Base-by-base conservation (phyloP, 2,888 invertebrate genomes). In the Coelogynopora nodosa region DNA sequence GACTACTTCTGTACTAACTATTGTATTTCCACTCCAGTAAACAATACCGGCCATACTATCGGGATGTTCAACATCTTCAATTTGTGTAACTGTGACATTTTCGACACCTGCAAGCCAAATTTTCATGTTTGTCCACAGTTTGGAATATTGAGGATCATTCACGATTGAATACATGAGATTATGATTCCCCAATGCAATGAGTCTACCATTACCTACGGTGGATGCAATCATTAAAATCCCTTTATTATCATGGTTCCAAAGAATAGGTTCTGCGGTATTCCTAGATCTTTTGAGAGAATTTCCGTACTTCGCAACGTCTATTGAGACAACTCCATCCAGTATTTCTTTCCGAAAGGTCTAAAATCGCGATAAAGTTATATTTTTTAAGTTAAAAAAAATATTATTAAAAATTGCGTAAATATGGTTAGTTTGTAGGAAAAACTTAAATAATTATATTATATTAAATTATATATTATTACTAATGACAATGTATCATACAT, bases 261-360 rank as follows among this genome's bases (percentile, higher is more conserved):
- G 2, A 74, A 74, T 74, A 23, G 74, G 74, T 74, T 74, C 74
- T n/a, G n/a, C n/a, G n/a, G n/a, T n/a, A n/a, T n/a, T n/a, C n/a
- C n/a, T n/a, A n/a, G n/a, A n/a, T n/a, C n/a, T n/a, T n/a, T n/a
- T n/a, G n/a, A n/a, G n/a, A n/a, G n/a, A n/a, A n/a, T n/a, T n/a
- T n/a, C n/a, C n/a, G n/a, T n/a, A n/a, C n/a, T n/a, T n/a, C n/a
- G n/a, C n/a, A n/a, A n/a, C n/a, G n/a, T n/a, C n/a, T n/a, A n/a
- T n/a, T n/a, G n/a, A n/a, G n/a, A n/a, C n/a, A n/a, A n/a, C n/a
- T n/a, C n/a, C n/a, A 49, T 5, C 5, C 49, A 49, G 18, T 49
- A 49, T 49, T 49, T 49, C 49, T 49, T 18, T 49, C 18, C 18
- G 49, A 49, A 49, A 49, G 18, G 5, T 49, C 49, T 49, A 18